These are phyloP conservation scores for Bergia sp. DNA, from an alignment of 92 coral and sea anemone species.

Conservation along the genomic window DNA sequence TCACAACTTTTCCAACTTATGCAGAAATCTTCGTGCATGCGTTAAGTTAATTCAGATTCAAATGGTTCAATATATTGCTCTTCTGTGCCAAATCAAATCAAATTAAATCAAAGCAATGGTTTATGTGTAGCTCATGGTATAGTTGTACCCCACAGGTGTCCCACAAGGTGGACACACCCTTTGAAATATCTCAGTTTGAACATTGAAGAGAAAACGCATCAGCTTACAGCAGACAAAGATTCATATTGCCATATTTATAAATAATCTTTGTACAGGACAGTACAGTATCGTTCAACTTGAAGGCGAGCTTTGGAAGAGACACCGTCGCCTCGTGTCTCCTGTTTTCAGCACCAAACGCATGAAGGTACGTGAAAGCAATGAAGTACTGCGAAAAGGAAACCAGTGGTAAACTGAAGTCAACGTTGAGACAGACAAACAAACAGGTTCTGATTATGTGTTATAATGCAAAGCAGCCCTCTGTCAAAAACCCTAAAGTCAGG, in stretches of 20 bases:
- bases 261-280: background rate
- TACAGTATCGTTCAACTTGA: constrained; percentile 43
- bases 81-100: too few relatives aligned
- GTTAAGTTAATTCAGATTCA: too few relatives aligned
- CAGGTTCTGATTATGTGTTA: background rate
- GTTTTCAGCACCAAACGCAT: constrained; percentile 27
- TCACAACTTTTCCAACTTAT: too few relatives aligned
- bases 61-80: too few relatives aligned
- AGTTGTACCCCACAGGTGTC: background rate
- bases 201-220: background rate
- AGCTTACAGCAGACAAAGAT: background rate
- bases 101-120: too few relatives aligned
- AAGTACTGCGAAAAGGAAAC: too few relatives aligned
- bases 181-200: background rate
- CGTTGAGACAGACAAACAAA: background rate
- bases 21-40: too few relatives aligned
- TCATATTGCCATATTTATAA: background rate
- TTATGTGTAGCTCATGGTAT: too few relatives aligned
- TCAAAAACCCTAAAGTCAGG: too few relatives aligned
- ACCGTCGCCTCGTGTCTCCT: constrained; percentile 39
- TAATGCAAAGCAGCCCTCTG: too few relatives aligned
- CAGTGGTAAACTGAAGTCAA: background rate
- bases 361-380: background rate
- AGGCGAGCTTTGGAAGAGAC: constrained; percentile 43
- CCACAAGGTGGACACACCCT: background rate